Percentiles rank a stretch among this genome's conserved stretches.
Evolutionary conservation across 2,797 vertebrate species (phyloP).

Genomic region (Buceros bicornis): DNA sequence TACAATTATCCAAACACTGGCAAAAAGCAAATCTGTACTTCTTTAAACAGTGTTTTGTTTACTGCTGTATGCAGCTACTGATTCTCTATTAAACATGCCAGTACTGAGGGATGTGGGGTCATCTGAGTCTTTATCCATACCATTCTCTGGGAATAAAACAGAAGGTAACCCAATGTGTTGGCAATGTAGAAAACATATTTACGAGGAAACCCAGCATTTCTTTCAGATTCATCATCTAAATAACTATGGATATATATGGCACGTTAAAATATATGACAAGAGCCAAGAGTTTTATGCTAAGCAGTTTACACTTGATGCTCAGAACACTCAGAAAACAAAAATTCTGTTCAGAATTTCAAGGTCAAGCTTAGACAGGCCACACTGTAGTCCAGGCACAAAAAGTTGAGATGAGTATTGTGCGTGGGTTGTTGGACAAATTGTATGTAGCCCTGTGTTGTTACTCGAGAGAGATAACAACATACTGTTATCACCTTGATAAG

Average conservation of each 20-base stretch:
- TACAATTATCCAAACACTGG: fast-evolving
- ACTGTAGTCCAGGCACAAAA: neutral
- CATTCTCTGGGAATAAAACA: neutral
- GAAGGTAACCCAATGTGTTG: neutral
- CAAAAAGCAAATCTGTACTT: neutral
- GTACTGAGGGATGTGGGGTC: neutral
- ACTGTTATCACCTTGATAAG: neutral
- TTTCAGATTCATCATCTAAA: neutral
- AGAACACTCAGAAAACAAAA: neutral
- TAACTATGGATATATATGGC: neutral
- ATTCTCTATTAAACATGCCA: neutral
- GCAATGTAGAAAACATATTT: neutral
- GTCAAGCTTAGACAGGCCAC: neutral
- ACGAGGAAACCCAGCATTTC: neutral
- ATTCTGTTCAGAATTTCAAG: neutral
- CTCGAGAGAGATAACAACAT: neutral
- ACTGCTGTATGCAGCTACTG: neutral
- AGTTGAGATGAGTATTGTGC: neutral
- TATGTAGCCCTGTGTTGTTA: neutral
- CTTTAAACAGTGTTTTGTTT: neutral
- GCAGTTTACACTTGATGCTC: neutral
- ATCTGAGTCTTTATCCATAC: neutral
- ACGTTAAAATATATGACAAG: neutral
- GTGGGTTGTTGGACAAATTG: neutral
- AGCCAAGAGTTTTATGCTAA: neutral